Evolutionary conservation across 2,113 vertebrate genomes (phyloP).

Genomic region (Sceloporus undulatus): DNA sequence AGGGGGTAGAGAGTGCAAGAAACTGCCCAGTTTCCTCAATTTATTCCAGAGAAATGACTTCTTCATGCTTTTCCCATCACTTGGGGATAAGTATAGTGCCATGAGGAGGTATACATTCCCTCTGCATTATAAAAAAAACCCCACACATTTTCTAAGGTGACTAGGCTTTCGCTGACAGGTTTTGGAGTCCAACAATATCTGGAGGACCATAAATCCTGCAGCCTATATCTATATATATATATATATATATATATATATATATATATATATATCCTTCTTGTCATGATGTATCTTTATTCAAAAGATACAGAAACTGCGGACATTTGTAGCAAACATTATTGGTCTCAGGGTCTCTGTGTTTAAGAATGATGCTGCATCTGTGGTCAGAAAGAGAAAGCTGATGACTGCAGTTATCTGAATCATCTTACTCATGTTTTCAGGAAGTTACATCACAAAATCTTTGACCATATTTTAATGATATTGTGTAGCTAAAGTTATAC

Average conservation of each 20-base stretch:
- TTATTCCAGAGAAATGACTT: neutral
- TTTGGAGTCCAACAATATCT: too few species aligned
- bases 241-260: too few species aligned
- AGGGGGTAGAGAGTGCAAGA: too few species aligned
- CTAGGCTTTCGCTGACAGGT: neutral
- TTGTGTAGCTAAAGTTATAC: neutral
- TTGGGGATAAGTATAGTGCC: neutral
- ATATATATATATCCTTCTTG: neutral
- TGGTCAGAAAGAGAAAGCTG: neutral
- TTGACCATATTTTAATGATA: neutral
- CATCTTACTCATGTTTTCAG: constrained; percentile 13
- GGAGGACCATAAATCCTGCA: too few species aligned
- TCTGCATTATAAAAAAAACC: neutral
- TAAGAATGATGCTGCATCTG: constrained; percentile 2
- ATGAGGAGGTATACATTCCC: neutral
- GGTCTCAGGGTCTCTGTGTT: constrained; percentile 20
- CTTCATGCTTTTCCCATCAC: neutral
- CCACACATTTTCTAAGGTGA: neutral
- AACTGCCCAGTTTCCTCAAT: neutral
- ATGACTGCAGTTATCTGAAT: constrained; percentile 35
- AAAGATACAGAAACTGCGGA: constrained; percentile 6
- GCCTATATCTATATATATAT: too few species aligned
- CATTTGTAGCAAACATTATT: constrained; percentile 18
- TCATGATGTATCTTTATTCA: neutral
- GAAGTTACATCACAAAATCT: neutral